A percentile compares a stretch with the other conserved stretches of the same genome.
phyloP scores from a whole-genome alignment of 1,140 invertebrate species.

The Apis florea region DNA sequence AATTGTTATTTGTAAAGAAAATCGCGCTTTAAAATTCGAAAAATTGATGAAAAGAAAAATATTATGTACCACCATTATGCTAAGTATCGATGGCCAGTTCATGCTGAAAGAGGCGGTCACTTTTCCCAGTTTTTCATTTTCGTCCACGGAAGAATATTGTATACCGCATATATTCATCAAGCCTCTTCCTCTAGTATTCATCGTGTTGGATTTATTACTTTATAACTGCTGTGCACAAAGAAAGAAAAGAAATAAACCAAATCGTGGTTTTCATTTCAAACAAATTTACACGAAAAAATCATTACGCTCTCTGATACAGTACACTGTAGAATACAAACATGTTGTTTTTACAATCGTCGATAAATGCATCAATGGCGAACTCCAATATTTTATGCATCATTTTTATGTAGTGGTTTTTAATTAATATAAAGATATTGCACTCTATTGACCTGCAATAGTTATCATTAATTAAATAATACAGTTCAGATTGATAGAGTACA shows the following conservation, averaged over 20 bases:
- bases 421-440: constrained; percentile 63
- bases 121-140: constrained; percentile 43
- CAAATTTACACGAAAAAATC: constrained; percentile 31
- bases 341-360: constrained; percentile 20
- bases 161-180: constrained; percentile 17
- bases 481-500: constrained; percentile 52
- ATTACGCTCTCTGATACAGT: constrained; percentile 39
- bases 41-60: constrained; percentile 53
- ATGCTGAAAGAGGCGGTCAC: constrained; percentile 63
- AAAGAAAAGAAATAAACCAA: constrained; percentile 46
- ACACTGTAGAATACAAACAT: constrained; percentile 34
- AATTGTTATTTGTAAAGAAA: constrained; percentile 46
- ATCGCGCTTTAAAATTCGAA: constrained; percentile 34
- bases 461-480: constrained; percentile 48
- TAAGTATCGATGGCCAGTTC: constrained; percentile 52
- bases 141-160: constrained; percentile 33
- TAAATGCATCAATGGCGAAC: constrained; percentile 32
- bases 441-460: constrained; percentile 56
- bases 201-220: constrained; percentile 42
- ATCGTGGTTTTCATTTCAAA: constrained; percentile 1
- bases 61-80: constrained; percentile 54
- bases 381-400: constrained; percentile 41
- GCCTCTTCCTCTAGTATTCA: constrained; percentile 41
- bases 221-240: constrained; percentile 44
- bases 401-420: constrained; percentile 33